Base-by-base conservation (phyloP, 2,888 invertebrate species). In the Cecidostiba fungosa region DNA sequence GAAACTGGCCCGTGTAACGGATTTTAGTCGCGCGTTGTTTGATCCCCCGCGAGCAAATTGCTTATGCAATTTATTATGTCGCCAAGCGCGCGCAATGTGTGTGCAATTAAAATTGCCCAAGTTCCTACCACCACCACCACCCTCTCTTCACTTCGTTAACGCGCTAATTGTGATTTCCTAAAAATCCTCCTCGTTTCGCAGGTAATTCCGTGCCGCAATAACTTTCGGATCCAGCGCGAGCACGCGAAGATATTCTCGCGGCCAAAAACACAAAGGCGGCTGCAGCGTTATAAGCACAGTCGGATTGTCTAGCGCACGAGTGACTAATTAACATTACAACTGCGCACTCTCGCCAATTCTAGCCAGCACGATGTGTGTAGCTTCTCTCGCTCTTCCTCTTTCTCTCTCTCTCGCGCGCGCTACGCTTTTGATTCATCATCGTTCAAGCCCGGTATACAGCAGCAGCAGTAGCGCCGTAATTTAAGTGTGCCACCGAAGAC, bases 271-370 rank as follows among this genome's bases (percentile, higher is more conserved):
- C 50, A 77, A 32, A 66, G 36, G 76, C 36, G n/a, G n/a, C 23
- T 39, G 23, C 72, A 1, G 43, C 66, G 74, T 76, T 80, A 66
- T 59, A 80, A 76, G 59, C 62, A 59, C 81, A 86, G 89, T 89
- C 90, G 89, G 91, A 92, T 92, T 91, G 91, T 90, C 89, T 74
- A 29, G 79, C 36, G 32, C 43, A n/a, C 77, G 54, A 73, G 81
- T 77, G 91, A 90, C 91, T 92, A 91, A 92, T 92, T 92, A 92
- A 92, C 92, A 92, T 92, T 91, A 91, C 90, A 91, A 91, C 90
- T 73, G 82, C 69, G 70, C 10, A 0, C 54, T 59, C 88, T 80
- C 77, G 26, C 72, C 82, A 66, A 77, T 84, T 87, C 84, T 59
- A 59, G 70, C 16, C 26, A 19, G 19, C 50, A 26, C 66, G 69